phyloP scores from a whole-genome alignment of 2,888 invertebrate genomes.

The Malacosoma neustria region DNA sequence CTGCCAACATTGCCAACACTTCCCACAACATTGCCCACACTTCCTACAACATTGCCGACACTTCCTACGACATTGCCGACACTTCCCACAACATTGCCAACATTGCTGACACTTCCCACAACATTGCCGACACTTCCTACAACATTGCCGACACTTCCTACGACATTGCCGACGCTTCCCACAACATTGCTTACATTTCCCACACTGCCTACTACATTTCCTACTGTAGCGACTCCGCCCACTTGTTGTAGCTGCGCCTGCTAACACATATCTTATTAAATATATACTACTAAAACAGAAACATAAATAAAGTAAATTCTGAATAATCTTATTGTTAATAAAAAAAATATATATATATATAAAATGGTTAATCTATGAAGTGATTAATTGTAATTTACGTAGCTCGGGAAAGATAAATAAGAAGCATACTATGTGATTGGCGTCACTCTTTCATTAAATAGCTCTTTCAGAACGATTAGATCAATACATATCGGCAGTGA shows the following conservation, averaged over 20 bases:
- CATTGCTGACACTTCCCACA: conserved; percentile 20
- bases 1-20: conserved; percentile 31
- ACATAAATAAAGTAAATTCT: no score
- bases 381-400: no score
- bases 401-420: no score
- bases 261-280: conserved; percentile 34
- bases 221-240: conserved; percentile 26
- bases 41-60: conserved; percentile 19
- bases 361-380: no score
- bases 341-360: no score
- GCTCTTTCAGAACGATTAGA: no score
- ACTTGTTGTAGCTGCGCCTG: conserved; percentile 81
- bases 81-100: conserved; percentile 26
- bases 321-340: no score
- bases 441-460: no score
- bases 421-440: no score
- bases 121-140: conserved; percentile 23
- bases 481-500: no score
- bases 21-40: conserved; percentile 25
- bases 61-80: conserved; percentile 27
- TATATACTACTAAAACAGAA: no score
- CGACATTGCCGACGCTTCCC: conserved; percentile 21
- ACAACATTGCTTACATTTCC: conserved; percentile 29
- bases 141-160: conserved; percentile 22
- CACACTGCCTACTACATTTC: conserved; percentile 24